phyloP scores from a whole-genome alignment of 2,113 vertebrate genomes.

The Perca flavescens region DNA sequence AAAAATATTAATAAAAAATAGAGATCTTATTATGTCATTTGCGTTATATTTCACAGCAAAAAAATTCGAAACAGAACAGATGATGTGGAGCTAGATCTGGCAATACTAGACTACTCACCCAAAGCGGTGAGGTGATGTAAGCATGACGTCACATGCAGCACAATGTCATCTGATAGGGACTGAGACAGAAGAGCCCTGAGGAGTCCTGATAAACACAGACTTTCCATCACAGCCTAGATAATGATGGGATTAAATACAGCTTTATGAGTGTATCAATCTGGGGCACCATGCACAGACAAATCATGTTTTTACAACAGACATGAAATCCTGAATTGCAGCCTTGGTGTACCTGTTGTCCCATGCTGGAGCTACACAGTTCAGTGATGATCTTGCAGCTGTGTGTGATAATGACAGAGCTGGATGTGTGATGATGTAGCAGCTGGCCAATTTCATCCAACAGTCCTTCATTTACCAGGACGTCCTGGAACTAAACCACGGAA shows the following conservation, averaged over 20 bases:
- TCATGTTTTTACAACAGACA: background rate
- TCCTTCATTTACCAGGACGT: constrained; percentile 77
- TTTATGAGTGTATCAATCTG: background rate
- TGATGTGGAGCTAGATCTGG: background rate
- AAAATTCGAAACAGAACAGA: background rate
- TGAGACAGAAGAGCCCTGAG: constrained; percentile 49
- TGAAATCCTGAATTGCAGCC: background rate
- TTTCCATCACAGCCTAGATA: constrained; percentile 64
- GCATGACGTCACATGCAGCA: constrained; percentile 59
- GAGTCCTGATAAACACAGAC: constrained; percentile 65
- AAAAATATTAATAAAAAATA: background rate
- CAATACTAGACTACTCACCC: constrained; percentile 35
- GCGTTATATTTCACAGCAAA: background rate
- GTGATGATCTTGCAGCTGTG: constrained; percentile 81
- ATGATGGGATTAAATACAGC: background rate
- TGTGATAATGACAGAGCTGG: constrained; percentile 72
- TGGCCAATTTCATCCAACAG: constrained; percentile 78
- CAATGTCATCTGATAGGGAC: constrained; percentile 53
- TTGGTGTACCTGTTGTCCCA: constrained; percentile 65
- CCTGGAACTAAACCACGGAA: constrained; percentile 65
- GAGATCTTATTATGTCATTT: background rate
- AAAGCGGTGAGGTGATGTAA: constrained; percentile 53
- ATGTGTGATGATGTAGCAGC: constrained; percentile 74
- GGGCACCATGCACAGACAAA: background rate
- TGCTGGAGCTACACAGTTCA: constrained; percentile 72